Conservation (phyloP, 1,140 invertebrate species). For the Dolichoris vasculosae region DNA sequence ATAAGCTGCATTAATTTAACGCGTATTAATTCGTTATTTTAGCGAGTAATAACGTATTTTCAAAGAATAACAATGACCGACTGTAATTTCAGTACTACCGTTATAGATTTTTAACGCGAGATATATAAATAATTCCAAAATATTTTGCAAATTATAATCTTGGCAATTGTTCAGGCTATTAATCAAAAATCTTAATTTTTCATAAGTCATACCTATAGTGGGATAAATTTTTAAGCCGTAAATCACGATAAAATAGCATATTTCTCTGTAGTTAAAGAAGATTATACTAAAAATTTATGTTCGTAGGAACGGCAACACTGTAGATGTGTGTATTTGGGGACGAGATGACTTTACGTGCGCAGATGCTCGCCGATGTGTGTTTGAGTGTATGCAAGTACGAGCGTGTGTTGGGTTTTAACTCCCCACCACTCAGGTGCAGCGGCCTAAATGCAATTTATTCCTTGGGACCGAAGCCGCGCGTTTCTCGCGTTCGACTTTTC, state of each 20-base stretch:
- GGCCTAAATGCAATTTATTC: constrained; percentile 72
- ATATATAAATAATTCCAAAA: not conserved
- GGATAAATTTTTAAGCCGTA: constrained; percentile 34
- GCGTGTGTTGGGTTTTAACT: constrained; percentile 24
- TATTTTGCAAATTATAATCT: constrained; percentile 7
- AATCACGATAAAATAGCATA: constrained; percentile 37
- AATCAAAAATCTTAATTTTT: constrained; percentile 44
- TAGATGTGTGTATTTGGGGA: constrained; percentile 39
- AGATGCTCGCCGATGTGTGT: constrained; percentile 38
- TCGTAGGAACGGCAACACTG: constrained; percentile 44
- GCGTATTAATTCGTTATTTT: no score
- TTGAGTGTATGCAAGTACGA: not conserved
- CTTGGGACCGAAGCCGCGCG: constrained; percentile 57
- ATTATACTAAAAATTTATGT: constrained; percentile 44
- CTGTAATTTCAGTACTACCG: no score
- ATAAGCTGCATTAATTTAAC: no score
- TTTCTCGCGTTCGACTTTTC: constrained; percentile 62
- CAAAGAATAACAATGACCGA: not conserved
- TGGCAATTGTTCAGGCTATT: constrained; percentile 29
- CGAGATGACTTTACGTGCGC: constrained; percentile 49
- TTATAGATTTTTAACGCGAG: not conserved
- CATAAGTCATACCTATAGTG: not conserved
- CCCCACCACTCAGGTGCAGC: constrained; percentile 63
- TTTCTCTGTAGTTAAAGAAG: constrained; percentile 19
- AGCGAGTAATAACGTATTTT: not conserved